A percentile compares a stretch with the other conserved stretches of the same genome.
phyloP scores from a whole-genome alignment of 2,113 vertebrate species.

The Uria aalge region DNA sequence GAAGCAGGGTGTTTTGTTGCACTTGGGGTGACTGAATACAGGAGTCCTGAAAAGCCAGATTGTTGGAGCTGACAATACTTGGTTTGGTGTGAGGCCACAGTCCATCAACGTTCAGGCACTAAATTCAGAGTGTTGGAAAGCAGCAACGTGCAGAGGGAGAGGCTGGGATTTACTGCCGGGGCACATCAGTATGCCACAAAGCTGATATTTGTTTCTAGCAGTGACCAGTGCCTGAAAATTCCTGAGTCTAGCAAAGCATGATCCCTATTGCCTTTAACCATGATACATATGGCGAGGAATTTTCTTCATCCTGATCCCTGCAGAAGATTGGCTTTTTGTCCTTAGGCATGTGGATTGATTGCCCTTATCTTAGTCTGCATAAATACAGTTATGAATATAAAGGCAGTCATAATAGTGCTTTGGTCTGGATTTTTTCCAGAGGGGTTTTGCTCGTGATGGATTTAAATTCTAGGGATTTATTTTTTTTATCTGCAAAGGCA shows the following conservation, averaged over 20 bases:
- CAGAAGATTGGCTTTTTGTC: slow-evolving; percentile 21
- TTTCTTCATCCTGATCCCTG: slow-evolving; percentile 1
- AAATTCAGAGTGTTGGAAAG: not conserved
- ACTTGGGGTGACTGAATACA: not conserved
- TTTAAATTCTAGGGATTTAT: slow-evolving; percentile 49
- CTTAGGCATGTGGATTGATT: slow-evolving; percentile 30
- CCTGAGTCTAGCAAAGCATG: rapidly evolving
- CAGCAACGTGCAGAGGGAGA: not conserved
- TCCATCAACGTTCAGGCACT: not conserved
- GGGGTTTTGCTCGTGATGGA: not conserved
- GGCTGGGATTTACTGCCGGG: not conserved
- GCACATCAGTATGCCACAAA: not conserved
- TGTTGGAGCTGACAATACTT: not conserved
- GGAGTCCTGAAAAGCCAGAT: not conserved
- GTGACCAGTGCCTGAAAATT: not conserved
- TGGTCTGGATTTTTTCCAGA: not conserved
- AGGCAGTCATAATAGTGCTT: not conserved
- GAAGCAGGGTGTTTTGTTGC: not conserved
- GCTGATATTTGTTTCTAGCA: not conserved
- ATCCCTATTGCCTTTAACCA: not conserved
- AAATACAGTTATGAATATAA: slow-evolving; percentile 36
- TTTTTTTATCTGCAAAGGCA: slow-evolving; percentile 7
- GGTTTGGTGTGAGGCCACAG: rapidly evolving
- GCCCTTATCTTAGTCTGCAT: slow-evolving; percentile 46
- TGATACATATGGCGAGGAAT: not conserved